These are phyloP conservation scores for Tachystola acroxantha DNA, from an alignment of 2,888 invertebrate genomes.

Conservation along the genomic window DNA sequence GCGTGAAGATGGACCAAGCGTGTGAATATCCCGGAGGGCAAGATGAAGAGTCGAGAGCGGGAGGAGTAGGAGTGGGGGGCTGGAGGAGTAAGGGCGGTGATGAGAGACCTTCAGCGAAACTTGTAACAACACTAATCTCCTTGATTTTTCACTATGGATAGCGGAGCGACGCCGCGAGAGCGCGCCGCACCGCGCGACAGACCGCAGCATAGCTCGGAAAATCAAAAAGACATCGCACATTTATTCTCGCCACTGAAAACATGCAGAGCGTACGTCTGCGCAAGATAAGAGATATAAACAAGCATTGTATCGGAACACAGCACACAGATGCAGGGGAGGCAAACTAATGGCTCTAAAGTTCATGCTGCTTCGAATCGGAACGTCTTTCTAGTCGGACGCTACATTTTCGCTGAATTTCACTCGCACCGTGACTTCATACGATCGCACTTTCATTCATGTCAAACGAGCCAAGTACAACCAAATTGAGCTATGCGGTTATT, in stretches of 20 bases:
- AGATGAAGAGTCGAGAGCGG: conserved; percentile 39
- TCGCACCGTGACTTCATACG: conserved; percentile 51
- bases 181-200: conserved; percentile 33
- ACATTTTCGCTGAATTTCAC: conserved; percentile 72
- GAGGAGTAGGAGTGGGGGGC: conserved; percentile 17
- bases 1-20: conserved; percentile 75
- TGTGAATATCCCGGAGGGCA: conserved; percentile 65
- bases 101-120: conserved; percentile 78
- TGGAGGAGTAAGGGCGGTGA: conserved; percentile 41
- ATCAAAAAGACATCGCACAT: conserved; percentile 76
- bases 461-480: conserved; percentile 65
- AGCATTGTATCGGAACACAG: conserved; percentile 53
- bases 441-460: conserved; percentile 38
- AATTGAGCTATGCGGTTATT: conserved; percentile 44
- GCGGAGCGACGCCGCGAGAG: conserved; percentile 39
- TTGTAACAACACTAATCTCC: conserved; percentile 52
- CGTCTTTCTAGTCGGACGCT: conserved; percentile 29
- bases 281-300: conserved; percentile 39
- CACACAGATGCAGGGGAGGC: conserved; percentile 66
- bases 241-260: conserved; percentile 58
- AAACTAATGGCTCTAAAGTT: conserved; percentile 58
- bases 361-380: conserved; percentile 48
- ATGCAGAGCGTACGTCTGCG: conserved; percentile 57
- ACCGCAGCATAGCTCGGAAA: conserved; percentile 59
- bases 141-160: conserved; percentile 71